These are phyloP conservation scores for Acrobasis suavella DNA, from an alignment of 2,888 invertebrate species.

Conservation along the genomic window DNA sequence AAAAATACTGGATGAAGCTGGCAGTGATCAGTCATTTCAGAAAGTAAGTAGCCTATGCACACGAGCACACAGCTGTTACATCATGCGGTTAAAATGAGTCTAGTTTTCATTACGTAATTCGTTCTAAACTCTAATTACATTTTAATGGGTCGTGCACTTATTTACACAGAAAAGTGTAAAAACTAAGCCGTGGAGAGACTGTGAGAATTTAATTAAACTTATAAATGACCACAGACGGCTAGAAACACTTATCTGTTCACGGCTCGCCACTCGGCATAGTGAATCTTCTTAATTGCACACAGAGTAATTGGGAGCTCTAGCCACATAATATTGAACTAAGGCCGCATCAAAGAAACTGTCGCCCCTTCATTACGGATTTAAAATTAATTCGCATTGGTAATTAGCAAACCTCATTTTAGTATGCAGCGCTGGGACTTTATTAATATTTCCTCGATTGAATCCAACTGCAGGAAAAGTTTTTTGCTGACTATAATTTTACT, in stretches of 20 bases:
- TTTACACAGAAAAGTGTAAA: neutral
- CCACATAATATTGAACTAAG: constrained; percentile 46
- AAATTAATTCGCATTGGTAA: constrained; percentile 16
- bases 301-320: constrained; percentile 58
- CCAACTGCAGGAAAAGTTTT: constrained; percentile 3
- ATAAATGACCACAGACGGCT: constrained; percentile 48
- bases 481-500: neutral
- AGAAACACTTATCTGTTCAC: constrained; percentile 50
- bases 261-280: constrained; percentile 45
- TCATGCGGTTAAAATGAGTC: no score
- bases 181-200: constrained; percentile 27
- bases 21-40: no score
- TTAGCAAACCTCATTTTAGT: neutral
- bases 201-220: constrained; percentile 55
- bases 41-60: no score
- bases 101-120: no score
- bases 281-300: constrained; percentile 61
- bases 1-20: no score
- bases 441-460: constrained; percentile 6
- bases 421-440: constrained; percentile 5
- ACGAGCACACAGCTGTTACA: no score
- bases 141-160: constrained; percentile 21
- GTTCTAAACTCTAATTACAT: neutral
- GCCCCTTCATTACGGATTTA: constrained; percentile 48
- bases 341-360: constrained; percentile 41